Conservation (phyloP, 2,888 invertebrate species). For the Microctonus aethiopoides region DNA sequence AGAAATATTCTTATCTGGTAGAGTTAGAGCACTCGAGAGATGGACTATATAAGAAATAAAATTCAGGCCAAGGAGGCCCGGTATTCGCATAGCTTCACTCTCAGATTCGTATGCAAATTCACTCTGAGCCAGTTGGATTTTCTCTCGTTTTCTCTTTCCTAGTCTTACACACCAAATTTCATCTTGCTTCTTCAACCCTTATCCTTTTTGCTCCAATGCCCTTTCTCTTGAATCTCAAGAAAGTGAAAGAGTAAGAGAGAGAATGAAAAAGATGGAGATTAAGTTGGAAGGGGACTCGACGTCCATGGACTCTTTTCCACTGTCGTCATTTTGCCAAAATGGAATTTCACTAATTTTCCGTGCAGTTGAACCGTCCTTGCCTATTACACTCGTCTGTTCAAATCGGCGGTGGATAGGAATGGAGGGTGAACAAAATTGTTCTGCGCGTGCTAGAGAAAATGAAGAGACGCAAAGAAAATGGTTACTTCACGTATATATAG, state of each 20-base stretch:
- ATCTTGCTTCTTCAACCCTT: background rate
- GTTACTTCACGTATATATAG: slow-evolving; percentile 1
- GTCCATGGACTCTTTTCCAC: slow-evolving; percentile 18
- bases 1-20: background rate
- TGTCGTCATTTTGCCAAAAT: slow-evolving; percentile 34
- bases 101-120: slow-evolving; percentile 24
- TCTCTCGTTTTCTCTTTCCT: background rate
- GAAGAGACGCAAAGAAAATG: background rate
- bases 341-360: slow-evolving; percentile 47
- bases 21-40: background rate
- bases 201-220: background rate
- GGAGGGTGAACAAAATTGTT: slow-evolving; percentile 17
- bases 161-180: background rate
- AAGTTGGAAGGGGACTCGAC: slow-evolving; percentile 25
- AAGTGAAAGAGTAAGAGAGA: background rate
- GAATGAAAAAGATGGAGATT: background rate
- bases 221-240: slow-evolving; percentile 6
- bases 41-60: slow-evolving; percentile 8
- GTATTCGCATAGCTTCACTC: background rate
- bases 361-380: slow-evolving; percentile 43
- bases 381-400: slow-evolving; percentile 39
- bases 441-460: slow-evolving; percentile 7
- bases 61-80: background rate
- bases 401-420: slow-evolving; percentile 2
- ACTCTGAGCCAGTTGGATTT: slow-evolving; percentile 8